Conservation (phyloP, 2,888 invertebrate species). For the Malthinus flaveolus region DNA sequence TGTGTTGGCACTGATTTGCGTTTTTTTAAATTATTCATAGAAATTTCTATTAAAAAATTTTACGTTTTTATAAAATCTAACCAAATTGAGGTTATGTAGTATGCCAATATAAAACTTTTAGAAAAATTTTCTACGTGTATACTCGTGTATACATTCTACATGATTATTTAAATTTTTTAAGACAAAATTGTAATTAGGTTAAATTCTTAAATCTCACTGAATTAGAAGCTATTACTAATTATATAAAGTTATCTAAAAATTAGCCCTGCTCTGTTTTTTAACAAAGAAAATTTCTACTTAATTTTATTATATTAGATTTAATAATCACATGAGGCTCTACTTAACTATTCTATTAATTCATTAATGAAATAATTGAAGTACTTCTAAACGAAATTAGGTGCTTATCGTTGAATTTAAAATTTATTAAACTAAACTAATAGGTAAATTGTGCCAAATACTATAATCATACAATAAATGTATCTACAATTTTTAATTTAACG, state of each 20-base stretch:
- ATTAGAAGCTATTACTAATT: not conserved
- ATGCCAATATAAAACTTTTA: too few relatives aligned
- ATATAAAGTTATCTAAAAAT: slow-evolving; percentile 1
- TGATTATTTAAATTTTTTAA: too few relatives aligned
- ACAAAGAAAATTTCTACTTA: not conserved
- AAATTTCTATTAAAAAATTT: too few relatives aligned
- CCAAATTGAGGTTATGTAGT: too few relatives aligned
- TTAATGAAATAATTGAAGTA: slow-evolving; percentile 15
- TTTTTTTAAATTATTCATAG: too few relatives aligned
- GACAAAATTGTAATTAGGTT: not conserved
- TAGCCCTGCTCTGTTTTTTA: not conserved
- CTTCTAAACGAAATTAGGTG: slow-evolving; percentile 31
- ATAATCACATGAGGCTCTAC: slow-evolving; percentile 23
- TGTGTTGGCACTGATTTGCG: too few relatives aligned
- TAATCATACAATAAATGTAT: slow-evolving; percentile 18
- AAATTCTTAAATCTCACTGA: not conserved
- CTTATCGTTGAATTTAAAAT: slow-evolving; percentile 37
- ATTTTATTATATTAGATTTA: slow-evolving; percentile 9
- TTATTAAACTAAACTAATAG: slow-evolving; percentile 19
- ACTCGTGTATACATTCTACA: not conserved
- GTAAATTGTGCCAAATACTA: slow-evolving; percentile 22
- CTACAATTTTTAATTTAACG: not conserved
- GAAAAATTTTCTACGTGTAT: not conserved
- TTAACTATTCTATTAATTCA: slow-evolving; percentile 14
- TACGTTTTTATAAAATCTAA: too few relatives aligned